Evolutionary conservation across 2,888 invertebrate species (phyloP).

Genomic region (Volucella inanis): DNA sequence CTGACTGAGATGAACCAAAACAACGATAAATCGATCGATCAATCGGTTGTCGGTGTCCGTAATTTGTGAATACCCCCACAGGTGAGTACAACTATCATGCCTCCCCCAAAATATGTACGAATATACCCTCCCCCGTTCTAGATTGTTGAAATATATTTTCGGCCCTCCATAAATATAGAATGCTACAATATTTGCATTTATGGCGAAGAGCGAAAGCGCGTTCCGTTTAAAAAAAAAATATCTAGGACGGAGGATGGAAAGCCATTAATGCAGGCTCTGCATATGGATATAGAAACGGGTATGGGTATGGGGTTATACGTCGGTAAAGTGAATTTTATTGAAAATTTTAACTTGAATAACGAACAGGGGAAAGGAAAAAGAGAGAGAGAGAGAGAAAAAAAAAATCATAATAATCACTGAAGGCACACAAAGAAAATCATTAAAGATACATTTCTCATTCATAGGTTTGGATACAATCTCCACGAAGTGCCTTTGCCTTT

Average conservation of each 20-base stretch:
- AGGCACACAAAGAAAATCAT: slow-evolving; percentile 20
- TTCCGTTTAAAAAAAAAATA: background rate
- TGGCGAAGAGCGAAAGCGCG: background rate
- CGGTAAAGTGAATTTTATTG: background rate
- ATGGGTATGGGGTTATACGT: too few species aligned
- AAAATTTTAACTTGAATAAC: background rate
- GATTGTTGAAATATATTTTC: background rate
- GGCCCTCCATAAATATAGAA: slow-evolving; percentile 17
- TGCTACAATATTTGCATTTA: background rate
- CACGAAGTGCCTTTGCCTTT: too few species aligned
- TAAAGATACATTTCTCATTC: slow-evolving; percentile 32
- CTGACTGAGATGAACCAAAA: background rate
- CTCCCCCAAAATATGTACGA: background rate
- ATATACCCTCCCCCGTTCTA: background rate
- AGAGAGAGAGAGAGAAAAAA: too few species aligned
- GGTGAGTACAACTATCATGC: too few species aligned
- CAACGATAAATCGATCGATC: slow-evolving; percentile 44
- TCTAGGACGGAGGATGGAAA: slow-evolving; percentile 1
- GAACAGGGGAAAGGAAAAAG: slow-evolving; percentile 5
- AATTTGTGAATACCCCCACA: too few species aligned
- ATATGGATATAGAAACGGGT: too few species aligned
- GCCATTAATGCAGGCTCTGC: slow-evolving; percentile 8
- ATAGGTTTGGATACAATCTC: background rate
- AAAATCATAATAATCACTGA: slow-evolving; percentile 5
- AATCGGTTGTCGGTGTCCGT: slow-evolving; percentile 25